Base-by-base conservation (phyloP, 2,113 vertebrate species). In the Esox niger region DNA sequence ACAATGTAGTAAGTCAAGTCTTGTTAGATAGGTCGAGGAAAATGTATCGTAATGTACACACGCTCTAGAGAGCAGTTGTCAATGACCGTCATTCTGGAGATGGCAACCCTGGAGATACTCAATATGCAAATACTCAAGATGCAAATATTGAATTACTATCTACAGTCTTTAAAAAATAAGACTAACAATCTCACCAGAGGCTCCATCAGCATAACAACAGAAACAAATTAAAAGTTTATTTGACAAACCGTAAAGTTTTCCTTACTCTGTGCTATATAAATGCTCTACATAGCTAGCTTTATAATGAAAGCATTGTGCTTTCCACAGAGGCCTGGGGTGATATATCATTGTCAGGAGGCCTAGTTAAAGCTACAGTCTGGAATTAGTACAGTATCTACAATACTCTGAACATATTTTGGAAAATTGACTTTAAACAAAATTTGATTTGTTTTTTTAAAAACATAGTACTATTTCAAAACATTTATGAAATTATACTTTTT, bases 341-440 rank as follows among this genome's bases (percentile, higher is more conserved):
- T 80, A 56, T 38, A 68, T 79, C 77, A 56, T 61, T 47, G 38
- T 78, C 64, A 61, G 57, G 20, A 62, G n/a, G n/a, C n/a, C n/a
- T n/a, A n/a, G n/a, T 49, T 29, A 64, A 62, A 43, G 17, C 38
- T 43, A 43, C 35, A 43, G 38, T 43, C 38, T 43, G 38, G 38
- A 4, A 43, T 43, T 43, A 15, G 15, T 43, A 43, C 2, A n/a
- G n/a, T n/a, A 43, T 43, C 38, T 4, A 43, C n/a, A n/a, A n/a
- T n/a, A n/a, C n/a, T n/a, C n/a, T n/a, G n/a, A n/a, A n/a, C n/a
- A n/a, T n/a, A 43, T 43, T 43, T 17, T 43, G 54, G 27, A 59
- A n/a, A n/a, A n/a, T n/a, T n/a, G n/a, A n/a, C n/a, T n/a, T n/a
- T n/a, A n/a, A n/a, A n/a, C n/a, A n/a, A n/a, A n/a, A n/a, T n/a